Evolutionary conservation across 2,888 invertebrate genomes (phyloP), one percentile per base, ranked within the genome.

Genomic region (Pasiphila rectangulata): DNA sequence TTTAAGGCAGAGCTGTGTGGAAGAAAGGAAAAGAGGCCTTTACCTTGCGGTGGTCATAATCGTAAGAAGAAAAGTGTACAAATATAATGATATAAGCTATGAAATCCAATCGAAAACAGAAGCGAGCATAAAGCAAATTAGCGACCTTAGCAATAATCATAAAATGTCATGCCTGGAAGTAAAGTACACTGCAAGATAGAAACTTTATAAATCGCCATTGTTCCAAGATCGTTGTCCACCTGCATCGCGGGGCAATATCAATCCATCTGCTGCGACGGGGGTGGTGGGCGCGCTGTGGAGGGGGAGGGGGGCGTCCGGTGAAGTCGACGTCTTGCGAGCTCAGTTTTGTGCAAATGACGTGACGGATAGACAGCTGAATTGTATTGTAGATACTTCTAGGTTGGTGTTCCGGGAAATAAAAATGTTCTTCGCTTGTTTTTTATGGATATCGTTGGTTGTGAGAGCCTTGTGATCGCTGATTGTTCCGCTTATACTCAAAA

Each of bases 261-360:
- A 85, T 85, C 84, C 79, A 84, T 84, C 85, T 82, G 71, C 63
- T 67, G 67, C 67, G 64, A 55, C 56, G 57, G 60, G 60, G 64
- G 60, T 58, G 51, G 60, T 44, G 56, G 51, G 56, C 51, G 51
- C 34, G 56, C 54, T 3, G 25, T 15, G 27, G 57, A 46, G 57
- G 46, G 56, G 51, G 37, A 29, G 61, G 63, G 52, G 63, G 43
- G 29, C n/a, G 48, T 60, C 63, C 63, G 55, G 65, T 63, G 69
- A 68, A 72, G 75, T 73, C 79, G 67, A 64, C 69, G 70, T 81
- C 83, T 83, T 83, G 75, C 74, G 73, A 78, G 75, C 83, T 84
- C 83, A 82, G 83, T 84, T 84, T 85, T 76, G 83, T 83, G 84
- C 82, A 81, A 83, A 85, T 82, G 86, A 84, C 79, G 70, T 50